Percentiles rank a stretch among this genome's conserved stretches.
phyloP scores from a whole-genome alignment of 1,140 invertebrate genomes.

The Pseudobourletiella spinata region DNA sequence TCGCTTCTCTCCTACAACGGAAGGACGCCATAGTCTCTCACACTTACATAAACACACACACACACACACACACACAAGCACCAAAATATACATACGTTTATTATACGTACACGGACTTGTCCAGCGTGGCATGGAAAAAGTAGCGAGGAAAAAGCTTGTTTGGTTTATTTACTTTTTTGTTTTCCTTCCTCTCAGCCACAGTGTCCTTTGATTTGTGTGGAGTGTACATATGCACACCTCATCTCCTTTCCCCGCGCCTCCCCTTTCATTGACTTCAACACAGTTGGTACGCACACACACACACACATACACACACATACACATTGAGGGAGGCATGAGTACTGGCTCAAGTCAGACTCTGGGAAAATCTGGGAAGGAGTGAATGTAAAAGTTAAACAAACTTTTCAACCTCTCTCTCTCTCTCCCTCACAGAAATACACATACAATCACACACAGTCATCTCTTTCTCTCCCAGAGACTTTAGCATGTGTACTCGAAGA shows the following conservation, averaged over 20 bases:
- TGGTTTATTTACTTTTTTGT: conserved; percentile 10
- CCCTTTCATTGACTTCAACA: too few species aligned
- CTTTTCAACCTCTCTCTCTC: background rate
- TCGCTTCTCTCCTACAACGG: too few species aligned
- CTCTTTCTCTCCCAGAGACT: background rate
- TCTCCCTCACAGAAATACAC: background rate
- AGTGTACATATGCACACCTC: too few species aligned
- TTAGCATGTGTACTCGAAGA: background rate
- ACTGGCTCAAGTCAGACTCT: too few species aligned
- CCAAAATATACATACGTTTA: too few species aligned
- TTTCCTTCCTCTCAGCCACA: background rate
- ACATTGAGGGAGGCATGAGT: too few species aligned
- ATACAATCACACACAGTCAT: background rate
- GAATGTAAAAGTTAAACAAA: conserved; percentile 8
- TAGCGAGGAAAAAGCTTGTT: background rate
- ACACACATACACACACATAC: too few species aligned
- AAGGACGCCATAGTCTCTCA: too few species aligned
- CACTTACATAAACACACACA: too few species aligned
- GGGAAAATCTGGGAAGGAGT: background rate
- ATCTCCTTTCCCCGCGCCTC: too few species aligned
- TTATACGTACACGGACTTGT: background rate
- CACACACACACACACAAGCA: background rate
- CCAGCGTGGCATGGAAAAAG: background rate
- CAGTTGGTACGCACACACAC: too few species aligned
- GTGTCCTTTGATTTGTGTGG: too few species aligned